A percentile compares a stretch with the other conserved stretches of the same genome.
Evolutionary conservation across 2,113 vertebrate genomes (phyloP).

Genomic region (Lepus timidus): DNA sequence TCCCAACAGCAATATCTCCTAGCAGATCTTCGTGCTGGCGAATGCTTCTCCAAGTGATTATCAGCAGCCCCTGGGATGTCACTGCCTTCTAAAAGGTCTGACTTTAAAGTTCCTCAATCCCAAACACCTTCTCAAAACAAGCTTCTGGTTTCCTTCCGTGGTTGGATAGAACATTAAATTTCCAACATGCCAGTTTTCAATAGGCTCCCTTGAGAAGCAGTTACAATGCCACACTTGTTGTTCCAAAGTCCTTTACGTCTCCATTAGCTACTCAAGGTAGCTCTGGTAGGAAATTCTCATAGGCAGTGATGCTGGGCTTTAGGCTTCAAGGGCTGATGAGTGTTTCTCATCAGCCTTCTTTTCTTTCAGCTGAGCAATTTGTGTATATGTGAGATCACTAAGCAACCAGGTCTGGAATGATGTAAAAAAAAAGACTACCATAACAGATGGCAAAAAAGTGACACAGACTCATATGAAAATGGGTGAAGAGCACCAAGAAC

Average conservation of each 20-base stretch:
- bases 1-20: neutral
- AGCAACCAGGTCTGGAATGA: neutral
- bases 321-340: neutral
- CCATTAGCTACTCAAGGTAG: neutral
- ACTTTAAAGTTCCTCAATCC: neutral
- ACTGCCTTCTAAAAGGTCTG: neutral
- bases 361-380: neutral
- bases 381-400: neutral
- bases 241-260: neutral
- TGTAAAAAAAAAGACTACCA: neutral
- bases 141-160: neutral
- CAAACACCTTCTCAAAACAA: neutral
- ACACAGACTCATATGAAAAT: neutral
- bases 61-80: neutral
- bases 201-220: neutral
- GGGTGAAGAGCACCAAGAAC: neutral
- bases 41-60: neutral
- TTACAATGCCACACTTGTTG: neutral
- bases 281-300: neutral
- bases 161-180: neutral
- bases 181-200: neutral
- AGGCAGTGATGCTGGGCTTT: neutral
- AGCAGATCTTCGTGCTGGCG: neutral
- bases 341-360: neutral
- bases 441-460: neutral